phyloP scores from a whole-genome alignment of 2,888 invertebrate genomes.

The Doris montereyensis region DNA sequence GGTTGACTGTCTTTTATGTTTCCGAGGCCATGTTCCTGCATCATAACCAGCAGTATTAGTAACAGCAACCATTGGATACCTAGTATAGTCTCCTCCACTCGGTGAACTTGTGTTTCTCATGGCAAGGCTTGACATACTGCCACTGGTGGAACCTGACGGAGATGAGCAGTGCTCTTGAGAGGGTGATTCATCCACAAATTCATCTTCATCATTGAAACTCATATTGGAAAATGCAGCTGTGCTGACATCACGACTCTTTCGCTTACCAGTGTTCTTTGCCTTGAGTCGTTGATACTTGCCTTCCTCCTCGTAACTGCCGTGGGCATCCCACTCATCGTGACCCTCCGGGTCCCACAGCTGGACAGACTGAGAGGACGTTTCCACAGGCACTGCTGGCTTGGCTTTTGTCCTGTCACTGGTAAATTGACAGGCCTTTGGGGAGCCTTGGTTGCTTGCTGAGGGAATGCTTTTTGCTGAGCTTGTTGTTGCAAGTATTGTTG shows the following conservation, averaged over 20 bases:
- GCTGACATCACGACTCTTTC: slow-evolving; percentile 50
- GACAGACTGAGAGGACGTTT: neutral
- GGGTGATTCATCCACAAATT: slow-evolving; percentile 40
- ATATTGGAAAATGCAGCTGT: slow-evolving; percentile 65
- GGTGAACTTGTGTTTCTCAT: slow-evolving; percentile 33
- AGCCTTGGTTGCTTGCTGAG: too few species aligned
- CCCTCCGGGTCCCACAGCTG: neutral
- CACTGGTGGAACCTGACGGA: neutral
- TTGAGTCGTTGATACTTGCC: slow-evolving; percentile 44
- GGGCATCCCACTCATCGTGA: slow-evolving; percentile 33
- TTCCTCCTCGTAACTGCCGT: slow-evolving; percentile 31
- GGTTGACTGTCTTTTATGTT: slow-evolving; percentile 57
- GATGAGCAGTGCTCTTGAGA: slow-evolving; percentile 25
- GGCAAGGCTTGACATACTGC: neutral
- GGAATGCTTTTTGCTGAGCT: too few species aligned
- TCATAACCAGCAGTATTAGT: slow-evolving; percentile 57
- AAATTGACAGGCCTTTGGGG: slow-evolving; percentile 34
- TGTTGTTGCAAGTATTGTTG: neutral
- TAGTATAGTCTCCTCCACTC: slow-evolving; percentile 49
- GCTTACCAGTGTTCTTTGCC: slow-evolving; percentile 25
- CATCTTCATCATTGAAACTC: slow-evolving; percentile 67
- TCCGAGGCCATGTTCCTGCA: slow-evolving; percentile 64
- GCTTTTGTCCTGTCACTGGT: too few species aligned
- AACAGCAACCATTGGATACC: slow-evolving; percentile 48
- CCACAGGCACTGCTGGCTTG: too few species aligned